Conservation (phyloP, 2,113 vertebrate species). For the Pelodiscus sinensis region DNA sequence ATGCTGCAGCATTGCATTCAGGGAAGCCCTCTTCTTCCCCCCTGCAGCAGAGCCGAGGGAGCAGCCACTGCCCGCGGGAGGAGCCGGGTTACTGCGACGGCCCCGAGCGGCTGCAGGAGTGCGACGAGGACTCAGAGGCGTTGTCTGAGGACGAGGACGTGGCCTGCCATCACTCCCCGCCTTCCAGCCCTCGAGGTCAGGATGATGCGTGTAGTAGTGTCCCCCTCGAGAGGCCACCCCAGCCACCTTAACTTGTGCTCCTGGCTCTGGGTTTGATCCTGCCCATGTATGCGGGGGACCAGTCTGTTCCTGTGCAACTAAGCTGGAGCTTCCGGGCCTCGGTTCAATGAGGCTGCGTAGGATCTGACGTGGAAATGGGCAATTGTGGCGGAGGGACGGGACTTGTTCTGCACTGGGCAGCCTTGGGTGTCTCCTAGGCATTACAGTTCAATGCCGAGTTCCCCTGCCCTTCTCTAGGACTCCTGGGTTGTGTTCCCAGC, state of each 20-base stretch:
- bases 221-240: background rate
- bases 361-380: background rate
- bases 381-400: background rate
- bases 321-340: background rate
- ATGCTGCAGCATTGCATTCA: background rate
- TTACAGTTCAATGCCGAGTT: no score
- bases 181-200: constrained; percentile 78
- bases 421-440: background rate
- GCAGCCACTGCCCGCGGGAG: constrained; percentile 59
- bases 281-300: background rate
- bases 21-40: background rate
- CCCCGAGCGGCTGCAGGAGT: constrained; percentile 74
- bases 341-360: background rate
- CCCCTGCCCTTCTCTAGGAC: background rate
- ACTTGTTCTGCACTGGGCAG: background rate
- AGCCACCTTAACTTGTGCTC: no score
- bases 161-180: constrained; percentile 59
- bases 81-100: constrained; percentile 63
- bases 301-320: background rate
- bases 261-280: background rate
- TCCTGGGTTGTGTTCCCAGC: no score
- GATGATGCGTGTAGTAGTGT: background rate
- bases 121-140: constrained; percentile 77
- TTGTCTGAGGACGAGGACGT: constrained; percentile 79
- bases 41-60: constrained; percentile 39